Base-by-base conservation (phyloP, 1,140 invertebrate species). In the Theocolax elegans region DNA sequence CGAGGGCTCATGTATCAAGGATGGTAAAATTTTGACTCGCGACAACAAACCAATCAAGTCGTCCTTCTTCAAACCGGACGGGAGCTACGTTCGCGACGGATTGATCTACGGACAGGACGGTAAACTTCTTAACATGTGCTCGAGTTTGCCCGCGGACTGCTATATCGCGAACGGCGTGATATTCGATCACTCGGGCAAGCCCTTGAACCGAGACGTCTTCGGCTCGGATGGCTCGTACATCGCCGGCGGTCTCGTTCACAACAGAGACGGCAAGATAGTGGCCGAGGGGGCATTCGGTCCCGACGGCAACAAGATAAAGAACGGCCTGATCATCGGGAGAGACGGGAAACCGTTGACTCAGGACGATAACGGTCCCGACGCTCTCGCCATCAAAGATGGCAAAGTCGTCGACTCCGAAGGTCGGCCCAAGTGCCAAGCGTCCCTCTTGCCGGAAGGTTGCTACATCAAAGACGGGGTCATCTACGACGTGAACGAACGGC, bases 181-280 rank as follows among this genome's bases (percentile, higher is more conserved):
- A 12, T 84, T 81, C 25, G 80, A 80, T 23, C 71, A 76, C 6
- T 48, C 72, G 0, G 83, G 83, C 0, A 79, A 78, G 44, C 75
- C 80, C 0, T 46, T 86, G 8, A 75, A 78, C 13, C 82, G 77
- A 38, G 80, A 80, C 40, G 70, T 77, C 4, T 84, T 86, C 40
- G 80, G 83, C 15, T 85, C 83, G 1, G 83, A 86, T 49, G 83
- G 83, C 23, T 82, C 84, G 13, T 83, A 85, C 49, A 78, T 84
- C 0, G 78, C 80, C 0, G 77, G 75, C 29, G 84, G 84, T 51
- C 69, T 85, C 6, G 31, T 86, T 40, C 77, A 79, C 27, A 76
- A 76, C 2, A 83, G 79, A 44, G 75, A 83, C 12, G 83, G 83
- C 0, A 80, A 74, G 38, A 73, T 80, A 10, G 73, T 86, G 15